Evolutionary conservation across 2,797 vertebrate species (phyloP), one percentile per base, ranked within the genome.

Genomic region (Melanotaenia trifasciata): DNA sequence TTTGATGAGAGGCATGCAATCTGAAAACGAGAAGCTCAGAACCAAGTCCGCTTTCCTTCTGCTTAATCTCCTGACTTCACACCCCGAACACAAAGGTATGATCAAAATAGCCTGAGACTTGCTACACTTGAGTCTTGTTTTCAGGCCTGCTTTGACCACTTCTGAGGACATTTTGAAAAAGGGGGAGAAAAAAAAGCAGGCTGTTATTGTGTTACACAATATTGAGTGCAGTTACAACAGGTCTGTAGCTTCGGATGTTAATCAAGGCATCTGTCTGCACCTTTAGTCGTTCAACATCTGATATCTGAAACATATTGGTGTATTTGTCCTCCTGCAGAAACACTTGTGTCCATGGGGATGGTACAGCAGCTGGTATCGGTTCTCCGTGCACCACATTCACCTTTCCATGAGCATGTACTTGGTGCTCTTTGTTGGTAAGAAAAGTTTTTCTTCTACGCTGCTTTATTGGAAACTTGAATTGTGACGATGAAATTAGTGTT

Each of bases 1-100:
- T 78, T 86, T 98, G 72, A 96, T 97, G 96, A 92, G 96, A 54
- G 95, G 95, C 65, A 96, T 98, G 96, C 96, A 98, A 87, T 95
- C 95, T 0, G 94, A 95, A 33, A 92, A 93, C 8, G 93, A 96
- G 88, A 97, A 96, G 76, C 94, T 97, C 70, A 91, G 95, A 50
- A 96, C 96, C 64, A 97, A 97, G 84, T 96, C 97, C 0, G 96
- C 96, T 0, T 98, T 98, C 77, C 94, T 98, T 67, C 90, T 98
- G 64, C 94, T 97, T 72, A 97, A 96, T 84, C 92, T 98, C 74
- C 91, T 98, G 69, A 93, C 84, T 11, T 94, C 95, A 69, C 94
- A 96, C 78, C 95, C 96, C 0, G 95, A 96, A 22, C 95, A 96
- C 73, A 97, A 95, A 96, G 96, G 97, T 97, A 78, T 0, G 13